Evolutionary conservation across 2,113 vertebrate genomes (phyloP).

Genomic region (Vulpes lagopus): DNA sequence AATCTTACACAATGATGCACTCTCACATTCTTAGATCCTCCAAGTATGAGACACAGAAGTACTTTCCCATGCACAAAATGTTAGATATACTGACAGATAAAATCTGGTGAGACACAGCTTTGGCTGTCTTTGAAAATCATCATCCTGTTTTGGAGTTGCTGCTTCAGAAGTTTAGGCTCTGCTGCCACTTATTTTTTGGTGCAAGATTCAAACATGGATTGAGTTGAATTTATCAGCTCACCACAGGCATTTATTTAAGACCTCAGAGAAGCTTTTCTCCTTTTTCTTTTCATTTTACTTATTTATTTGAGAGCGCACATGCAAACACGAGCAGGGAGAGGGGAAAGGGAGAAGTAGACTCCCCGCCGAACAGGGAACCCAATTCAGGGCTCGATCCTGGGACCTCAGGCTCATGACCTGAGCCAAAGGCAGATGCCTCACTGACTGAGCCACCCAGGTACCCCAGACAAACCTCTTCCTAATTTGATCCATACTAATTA

Average conservation of each 20-base stretch:
- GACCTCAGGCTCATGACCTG: too few relatives aligned
- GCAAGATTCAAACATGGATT: not conserved
- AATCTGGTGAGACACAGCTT: not conserved
- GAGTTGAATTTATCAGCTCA: conserved; percentile 29
- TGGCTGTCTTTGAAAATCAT: conserved; percentile 13
- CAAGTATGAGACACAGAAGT: not conserved
- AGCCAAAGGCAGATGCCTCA: too few relatives aligned
- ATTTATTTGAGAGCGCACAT: too few relatives aligned
- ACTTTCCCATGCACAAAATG: not conserved
- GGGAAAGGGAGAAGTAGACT: too few relatives aligned
- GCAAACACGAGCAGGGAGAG: too few relatives aligned
- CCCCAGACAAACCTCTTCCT: not conserved
- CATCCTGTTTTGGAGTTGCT: conserved; percentile 8
- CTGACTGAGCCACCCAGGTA: not conserved
- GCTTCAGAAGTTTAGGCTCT: conserved; percentile 29
- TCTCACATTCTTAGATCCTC: not conserved
- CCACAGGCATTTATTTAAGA: conserved; percentile 2
- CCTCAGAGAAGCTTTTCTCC: not conserved
- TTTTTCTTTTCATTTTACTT: too few relatives aligned
- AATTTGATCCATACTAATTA: conserved; percentile 41
- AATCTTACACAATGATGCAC: not conserved
- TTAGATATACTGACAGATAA: not conserved
- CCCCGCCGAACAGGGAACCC: too few relatives aligned
- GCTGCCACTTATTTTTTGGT: conserved; percentile 4
- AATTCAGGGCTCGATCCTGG: too few relatives aligned